Conservation (phyloP, 1,140 invertebrate species). For the Pachypeltis micranthus region DNA sequence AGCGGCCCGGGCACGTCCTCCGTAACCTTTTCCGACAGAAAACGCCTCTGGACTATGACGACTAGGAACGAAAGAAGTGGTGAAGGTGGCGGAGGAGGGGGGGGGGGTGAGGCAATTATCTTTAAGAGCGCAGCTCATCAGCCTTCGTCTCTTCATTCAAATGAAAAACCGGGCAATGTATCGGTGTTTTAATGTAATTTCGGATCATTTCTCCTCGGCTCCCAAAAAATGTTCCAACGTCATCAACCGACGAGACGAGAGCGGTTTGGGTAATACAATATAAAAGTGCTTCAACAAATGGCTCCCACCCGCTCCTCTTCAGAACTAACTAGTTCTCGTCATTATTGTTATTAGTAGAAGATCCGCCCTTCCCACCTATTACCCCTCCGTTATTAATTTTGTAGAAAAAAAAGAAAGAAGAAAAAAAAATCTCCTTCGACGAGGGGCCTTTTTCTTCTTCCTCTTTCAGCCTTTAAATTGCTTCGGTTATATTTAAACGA, state of each 20-base stretch:
- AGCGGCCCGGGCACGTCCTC: too few relatives aligned
- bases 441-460: not conserved
- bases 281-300: conserved; percentile 8
- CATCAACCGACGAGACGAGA: not conserved
- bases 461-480: not conserved
- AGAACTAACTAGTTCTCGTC: conserved; percentile 9
- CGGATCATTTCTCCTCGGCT: not conserved
- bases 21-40: too few relatives aligned
- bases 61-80: too few relatives aligned
- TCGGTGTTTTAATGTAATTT: conserved; percentile 6
- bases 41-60: too few relatives aligned
- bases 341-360: conserved; percentile 11
- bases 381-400: conserved; percentile 16
- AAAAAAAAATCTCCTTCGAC: not conserved
- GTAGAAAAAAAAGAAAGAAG: conserved; percentile 7
- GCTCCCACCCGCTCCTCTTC: not conserved
- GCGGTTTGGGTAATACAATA: conserved; percentile 1
- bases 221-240: not conserved
- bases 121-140: too few relatives aligned
- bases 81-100: too few relatives aligned
- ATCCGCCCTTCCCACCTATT: not conserved
- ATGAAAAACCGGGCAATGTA: conserved; percentile 3
- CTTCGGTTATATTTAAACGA: conserved; percentile 15
- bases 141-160: too few relatives aligned
- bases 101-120: too few relatives aligned